Conservation (phyloP, 2,113 vertebrate genomes). For the Okapia johnstoni region DNA sequence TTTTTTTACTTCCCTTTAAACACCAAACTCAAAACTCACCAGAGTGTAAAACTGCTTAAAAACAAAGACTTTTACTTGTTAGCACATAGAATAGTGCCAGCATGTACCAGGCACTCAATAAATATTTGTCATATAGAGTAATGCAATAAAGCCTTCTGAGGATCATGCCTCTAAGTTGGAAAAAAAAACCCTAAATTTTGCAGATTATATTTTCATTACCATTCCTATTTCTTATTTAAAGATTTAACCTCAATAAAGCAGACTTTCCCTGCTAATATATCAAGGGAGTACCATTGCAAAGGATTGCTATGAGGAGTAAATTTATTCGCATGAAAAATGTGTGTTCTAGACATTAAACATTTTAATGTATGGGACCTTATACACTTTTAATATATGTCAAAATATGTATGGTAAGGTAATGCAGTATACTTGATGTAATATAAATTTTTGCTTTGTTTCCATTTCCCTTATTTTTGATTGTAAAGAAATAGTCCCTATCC, state of each 20-base stretch:
- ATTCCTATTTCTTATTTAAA: neutral
- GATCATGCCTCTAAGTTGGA: neutral
- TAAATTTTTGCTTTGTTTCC: slow-evolving; percentile 20
- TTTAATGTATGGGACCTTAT: neutral
- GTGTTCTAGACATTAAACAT: neutral
- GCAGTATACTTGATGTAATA: neutral
- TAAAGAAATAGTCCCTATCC: slow-evolving; percentile 31
- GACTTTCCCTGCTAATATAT: neutral
- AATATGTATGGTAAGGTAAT: neutral
- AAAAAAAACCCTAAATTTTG: neutral
- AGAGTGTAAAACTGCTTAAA: neutral
- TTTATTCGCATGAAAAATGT: neutral
- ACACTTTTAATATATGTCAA: neutral
- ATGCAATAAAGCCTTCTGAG: neutral
- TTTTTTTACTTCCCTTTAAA: neutral
- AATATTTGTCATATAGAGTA: neutral
- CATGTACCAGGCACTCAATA: neutral
- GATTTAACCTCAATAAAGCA: neutral
- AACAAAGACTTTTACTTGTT: neutral
- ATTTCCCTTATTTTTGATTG: neutral
- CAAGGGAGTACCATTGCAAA: neutral
- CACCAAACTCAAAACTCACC: neutral
- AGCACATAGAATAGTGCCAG: neutral
- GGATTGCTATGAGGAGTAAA: neutral
- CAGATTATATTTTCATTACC: neutral